Evolutionary conservation across 2,113 vertebrate genomes (phyloP).

Genomic region (Limnothrissa miodon): DNA sequence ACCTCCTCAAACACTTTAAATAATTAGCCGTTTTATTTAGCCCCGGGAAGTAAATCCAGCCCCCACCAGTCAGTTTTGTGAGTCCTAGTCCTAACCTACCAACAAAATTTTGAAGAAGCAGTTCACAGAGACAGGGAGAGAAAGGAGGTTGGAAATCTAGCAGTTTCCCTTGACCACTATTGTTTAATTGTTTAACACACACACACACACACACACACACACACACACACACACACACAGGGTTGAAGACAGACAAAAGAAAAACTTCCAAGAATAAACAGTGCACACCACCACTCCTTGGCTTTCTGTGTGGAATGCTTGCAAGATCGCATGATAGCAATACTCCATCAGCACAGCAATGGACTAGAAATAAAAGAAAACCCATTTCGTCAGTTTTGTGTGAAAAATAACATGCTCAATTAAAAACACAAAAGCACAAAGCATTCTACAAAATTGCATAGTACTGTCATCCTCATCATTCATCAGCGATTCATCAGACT

Average conservation of each 20-base stretch:
- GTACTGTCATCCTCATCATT: not conserved
- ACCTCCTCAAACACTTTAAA: not conserved
- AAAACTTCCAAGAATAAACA: not conserved
- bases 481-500: not conserved
- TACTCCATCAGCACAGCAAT: constrained; percentile 38
- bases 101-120: not conserved
- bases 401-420: not conserved
- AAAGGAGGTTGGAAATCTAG: not conserved
- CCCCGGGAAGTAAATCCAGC: not conserved
- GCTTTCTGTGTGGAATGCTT: constrained; percentile 1
- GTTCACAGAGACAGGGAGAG: not conserved
- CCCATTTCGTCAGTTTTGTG: not conserved
- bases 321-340: constrained; percentile 15
- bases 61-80: not conserved
- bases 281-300: constrained; percentile 11
- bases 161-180: not conserved
- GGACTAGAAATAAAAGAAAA: constrained; percentile 9
- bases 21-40: not conserved
- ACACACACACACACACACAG: not conserved
- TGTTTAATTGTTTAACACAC: not conserved
- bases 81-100: not conserved
- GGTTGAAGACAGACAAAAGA: not conserved
- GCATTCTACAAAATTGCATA: not conserved
- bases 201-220: not conserved
- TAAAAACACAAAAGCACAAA: not conserved